These are phyloP conservation scores for Rhynchomys soricoides DNA, from an alignment of 2,113 vertebrate genomes.

Conservation along the genomic window DNA sequence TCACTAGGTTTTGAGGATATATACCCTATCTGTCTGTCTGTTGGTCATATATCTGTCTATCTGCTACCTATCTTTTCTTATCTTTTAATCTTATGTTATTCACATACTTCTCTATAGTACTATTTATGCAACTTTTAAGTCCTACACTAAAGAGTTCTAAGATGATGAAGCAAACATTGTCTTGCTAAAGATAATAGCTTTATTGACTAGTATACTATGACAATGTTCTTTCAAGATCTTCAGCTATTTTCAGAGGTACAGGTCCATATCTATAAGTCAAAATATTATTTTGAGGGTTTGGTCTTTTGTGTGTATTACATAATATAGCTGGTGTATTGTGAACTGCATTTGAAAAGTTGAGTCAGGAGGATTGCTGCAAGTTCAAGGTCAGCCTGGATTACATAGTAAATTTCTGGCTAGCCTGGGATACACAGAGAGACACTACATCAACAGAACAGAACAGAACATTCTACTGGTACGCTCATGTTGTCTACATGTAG, in stretches of 20 bases:
- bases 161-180: not conserved
- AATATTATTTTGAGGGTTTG: not conserved
- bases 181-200: not conserved
- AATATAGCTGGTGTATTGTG: not conserved
- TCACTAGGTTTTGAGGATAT: not conserved
- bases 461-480: not conserved
- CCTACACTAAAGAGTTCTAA: not conserved
- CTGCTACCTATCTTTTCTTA: not conserved
- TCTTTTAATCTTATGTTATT: not conserved
- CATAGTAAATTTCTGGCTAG: not conserved
- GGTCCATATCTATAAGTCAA: not conserved
- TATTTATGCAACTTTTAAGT: not conserved
- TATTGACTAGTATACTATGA: conserved; percentile 2
- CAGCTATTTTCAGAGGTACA: not conserved
- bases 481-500: not conserved
- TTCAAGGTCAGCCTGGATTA: not conserved
- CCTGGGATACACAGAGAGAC: not conserved
- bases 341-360: not conserved
- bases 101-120: not conserved
- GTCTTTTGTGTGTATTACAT: not conserved
- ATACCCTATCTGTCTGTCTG: not conserved
- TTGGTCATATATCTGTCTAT: too few species aligned
- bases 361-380: not conserved
- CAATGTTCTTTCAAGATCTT: not conserved
- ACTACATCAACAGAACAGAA: not conserved